phyloP scores from a whole-genome alignment of 2,113 vertebrate genomes.

The Indicator indicator region DNA sequence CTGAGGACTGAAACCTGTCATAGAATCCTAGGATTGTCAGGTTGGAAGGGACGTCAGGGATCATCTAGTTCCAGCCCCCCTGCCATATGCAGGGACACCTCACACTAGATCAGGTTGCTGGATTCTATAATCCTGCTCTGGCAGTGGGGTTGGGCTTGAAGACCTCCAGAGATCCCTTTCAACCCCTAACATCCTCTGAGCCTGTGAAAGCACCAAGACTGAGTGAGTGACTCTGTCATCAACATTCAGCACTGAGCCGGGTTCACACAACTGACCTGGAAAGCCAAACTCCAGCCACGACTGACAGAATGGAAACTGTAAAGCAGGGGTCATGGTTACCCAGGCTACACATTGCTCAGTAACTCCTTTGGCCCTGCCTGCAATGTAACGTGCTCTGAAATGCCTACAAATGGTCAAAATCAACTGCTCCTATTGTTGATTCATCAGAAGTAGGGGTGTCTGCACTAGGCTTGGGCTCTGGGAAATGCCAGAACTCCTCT shows the following conservation, averaged over 20 bases:
- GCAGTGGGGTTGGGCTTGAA: too few species aligned
- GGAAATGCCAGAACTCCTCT: not conserved
- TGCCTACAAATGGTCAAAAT: not conserved
- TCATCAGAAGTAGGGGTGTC: not conserved
- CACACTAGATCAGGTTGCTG: too few species aligned
- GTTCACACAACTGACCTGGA: not conserved
- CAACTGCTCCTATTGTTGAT: accelerated
- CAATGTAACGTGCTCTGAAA: not conserved
- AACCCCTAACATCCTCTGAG: too few species aligned
- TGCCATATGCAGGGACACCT: too few species aligned
- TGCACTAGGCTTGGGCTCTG: not conserved
- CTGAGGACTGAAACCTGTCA: not conserved
- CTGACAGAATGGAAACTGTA: not conserved
- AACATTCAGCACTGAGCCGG: not conserved
- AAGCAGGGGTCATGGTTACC: not conserved
- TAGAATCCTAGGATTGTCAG: too few species aligned
- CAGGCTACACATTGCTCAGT: not conserved
- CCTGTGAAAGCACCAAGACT: not conserved
- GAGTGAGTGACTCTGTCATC: not conserved
- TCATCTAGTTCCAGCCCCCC: too few species aligned
- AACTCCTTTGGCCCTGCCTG: not conserved
- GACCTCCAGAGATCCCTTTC: too few species aligned
- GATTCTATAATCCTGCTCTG: too few species aligned
- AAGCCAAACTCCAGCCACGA: not conserved
- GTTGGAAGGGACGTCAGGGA: too few species aligned